Evolutionary conservation across 2,888 invertebrate genomes (phyloP), one percentile per base, ranked within the genome.

Genomic region (Stenoptilia bipunctidactyla): DNA sequence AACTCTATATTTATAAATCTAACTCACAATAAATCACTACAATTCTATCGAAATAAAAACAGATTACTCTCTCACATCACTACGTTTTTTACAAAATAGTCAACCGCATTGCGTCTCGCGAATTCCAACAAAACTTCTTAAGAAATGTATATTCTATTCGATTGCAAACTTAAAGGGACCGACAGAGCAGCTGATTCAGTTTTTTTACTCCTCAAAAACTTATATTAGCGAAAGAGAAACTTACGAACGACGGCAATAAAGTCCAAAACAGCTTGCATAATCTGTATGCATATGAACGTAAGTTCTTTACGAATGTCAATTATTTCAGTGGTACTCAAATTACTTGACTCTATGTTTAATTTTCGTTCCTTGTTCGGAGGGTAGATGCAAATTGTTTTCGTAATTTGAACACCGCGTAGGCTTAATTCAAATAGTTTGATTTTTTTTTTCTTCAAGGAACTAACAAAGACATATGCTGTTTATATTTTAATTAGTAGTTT

Each of bases 91-190:
- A 66, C 66, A 62, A 70, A 67, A 56, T 56, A 68, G 65, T 63
- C 61, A 71, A 73, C 73, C 69, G 66, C 70, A 70, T 73, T 71
- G 62, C 67, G 66, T 66, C 65, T 71, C 60, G 79, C 75, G 56
- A 77, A 77, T 74, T 66, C 66, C 60, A 62, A 66, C 63, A 55
- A 47, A 20, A 60, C 64, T 63, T 61, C 65, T 70, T 61, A 55
- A 65, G 30, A 75, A 72, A 72, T 48, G 54, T 57, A 66, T 71
- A 66, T 71, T 73, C 71, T 69, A 70, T 70, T 71, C 58, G 51
- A 65, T 65, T 65, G 38, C 68, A 65, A 70, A 76, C 69, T 71
- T 71, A 60, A 55, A 63, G 55, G 56, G 46, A 54, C 52, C 58
- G 66, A 14, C 34, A 20, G 4, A 25, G 71, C 79, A 79, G 79